Evolutionary conservation across 2,888 invertebrate genomes (phyloP).

Genomic region (Synergus umbraculus): DNA sequence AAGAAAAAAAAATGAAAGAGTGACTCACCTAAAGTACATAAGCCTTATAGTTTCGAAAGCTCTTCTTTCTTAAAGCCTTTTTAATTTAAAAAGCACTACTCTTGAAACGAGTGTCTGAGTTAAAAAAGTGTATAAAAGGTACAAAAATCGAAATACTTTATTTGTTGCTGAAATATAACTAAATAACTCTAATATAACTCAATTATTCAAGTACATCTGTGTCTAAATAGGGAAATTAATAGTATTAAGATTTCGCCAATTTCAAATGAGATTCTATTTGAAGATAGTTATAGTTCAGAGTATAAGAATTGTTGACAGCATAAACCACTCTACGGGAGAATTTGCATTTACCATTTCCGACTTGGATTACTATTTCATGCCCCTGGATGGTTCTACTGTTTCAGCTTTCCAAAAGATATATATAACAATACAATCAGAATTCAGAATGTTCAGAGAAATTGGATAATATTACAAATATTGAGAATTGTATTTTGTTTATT

Average conservation of each 20-base stretch:
- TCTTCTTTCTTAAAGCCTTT: too few relatives aligned
- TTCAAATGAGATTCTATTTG: slow-evolving; percentile 3
- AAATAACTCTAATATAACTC: too few relatives aligned
- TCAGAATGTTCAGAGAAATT: slow-evolving; percentile 1
- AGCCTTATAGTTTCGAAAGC: too few relatives aligned
- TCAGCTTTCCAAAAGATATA: slow-evolving; percentile 24
- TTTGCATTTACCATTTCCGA: slow-evolving; percentile 33
- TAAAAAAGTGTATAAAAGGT: too few relatives aligned
- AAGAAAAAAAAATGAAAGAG: too few relatives aligned
- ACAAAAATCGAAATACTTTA: too few relatives aligned
- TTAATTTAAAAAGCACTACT: too few relatives aligned
- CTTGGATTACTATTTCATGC: slow-evolving; percentile 23
- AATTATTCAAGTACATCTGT: background rate
- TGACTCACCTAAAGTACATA: too few relatives aligned
- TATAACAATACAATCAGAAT: slow-evolving; percentile 36
- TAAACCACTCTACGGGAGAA: slow-evolving; percentile 27
- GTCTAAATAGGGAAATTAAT: background rate
- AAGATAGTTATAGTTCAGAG: slow-evolving; percentile 6
- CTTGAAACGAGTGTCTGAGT: too few relatives aligned
- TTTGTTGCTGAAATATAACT: too few relatives aligned
- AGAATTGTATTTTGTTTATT: background rate
- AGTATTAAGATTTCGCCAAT: background rate
- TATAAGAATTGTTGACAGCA: slow-evolving; percentile 21
- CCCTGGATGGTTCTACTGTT: slow-evolving; percentile 23
- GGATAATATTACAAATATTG: slow-evolving; percentile 8